Evolutionary conservation across 2,888 invertebrate genomes (phyloP), one percentile per base, ranked within the genome.

Genomic region (Philereme vetulata): DNA sequence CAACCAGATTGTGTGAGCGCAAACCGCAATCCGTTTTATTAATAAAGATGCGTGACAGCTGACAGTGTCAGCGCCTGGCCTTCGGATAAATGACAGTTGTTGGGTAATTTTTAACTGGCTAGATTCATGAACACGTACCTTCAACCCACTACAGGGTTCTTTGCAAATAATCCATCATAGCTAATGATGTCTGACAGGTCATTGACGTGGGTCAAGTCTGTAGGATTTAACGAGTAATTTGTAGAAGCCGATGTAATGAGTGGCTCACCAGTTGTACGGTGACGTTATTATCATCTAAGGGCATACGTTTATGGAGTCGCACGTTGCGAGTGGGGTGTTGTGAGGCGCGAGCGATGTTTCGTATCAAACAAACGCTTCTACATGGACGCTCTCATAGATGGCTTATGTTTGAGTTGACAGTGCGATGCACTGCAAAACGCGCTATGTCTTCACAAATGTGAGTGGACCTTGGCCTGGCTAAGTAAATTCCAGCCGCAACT

Each of bases 61-160:
- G 59, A 53, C 62, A 54, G 53, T 58, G 60, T 66, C 58, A 56
- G 62, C 56, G 57, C 58, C 36, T 64, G 51, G 57, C 58, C 58
- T 61, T 48, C 56, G 52, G 63, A 44, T 42, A 56, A 62, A 56
- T 42, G 50, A 54, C 53, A 45, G 44, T n/a, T 47, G 49, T 55
- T 60, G 43, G 40, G 52, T 38, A 61, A 56, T 53, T 42, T 42
- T 44, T 35, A 46, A 52, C 52, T 45, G 21, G 44, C 44, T 52
- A 52, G 56, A 56, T 56, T 56, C 52, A 56, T 36, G 44, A 10
- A 51, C 55, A 43, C 38, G 36, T 43, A 46, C 46, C 11, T 36
- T 56, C 51, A 36, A 42, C 44, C 57, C 51, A 47, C 21, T 44
- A 21, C n/a, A 51, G 42, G 50, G 38, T 33, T 36, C 5, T 56